phyloP scores from a whole-genome alignment of 2,888 invertebrate species.

The Hypomecis punctinalis region DNA sequence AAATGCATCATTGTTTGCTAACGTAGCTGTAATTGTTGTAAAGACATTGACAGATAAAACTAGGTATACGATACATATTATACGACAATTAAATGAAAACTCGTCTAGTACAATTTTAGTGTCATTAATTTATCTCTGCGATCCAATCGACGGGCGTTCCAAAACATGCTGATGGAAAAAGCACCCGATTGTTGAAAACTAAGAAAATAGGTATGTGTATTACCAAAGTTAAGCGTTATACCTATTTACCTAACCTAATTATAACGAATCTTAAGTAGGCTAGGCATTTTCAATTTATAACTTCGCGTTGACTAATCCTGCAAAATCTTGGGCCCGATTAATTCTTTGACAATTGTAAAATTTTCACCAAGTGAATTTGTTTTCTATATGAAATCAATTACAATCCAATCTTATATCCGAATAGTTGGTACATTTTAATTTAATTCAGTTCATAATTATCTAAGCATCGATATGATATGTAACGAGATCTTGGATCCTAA shows the following conservation, averaged over 20 bases:
- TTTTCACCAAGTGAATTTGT: background rate
- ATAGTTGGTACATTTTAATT: too few species aligned
- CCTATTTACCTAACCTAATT: background rate
- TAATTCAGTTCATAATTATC: background rate
- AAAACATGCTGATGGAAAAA: too few species aligned
- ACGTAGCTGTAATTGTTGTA: too few species aligned
- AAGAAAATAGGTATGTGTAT: background rate
- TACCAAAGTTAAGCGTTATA: background rate
- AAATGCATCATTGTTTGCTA: too few species aligned
- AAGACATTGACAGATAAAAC: too few species aligned
- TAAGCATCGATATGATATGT: constrained; percentile 5
- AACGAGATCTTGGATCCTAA: constrained; percentile 18
- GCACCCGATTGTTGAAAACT: too few species aligned
- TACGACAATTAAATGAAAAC: too few species aligned
- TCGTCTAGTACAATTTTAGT: too few species aligned
- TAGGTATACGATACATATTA: too few species aligned
- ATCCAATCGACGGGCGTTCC: too few species aligned
- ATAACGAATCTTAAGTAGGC: background rate
- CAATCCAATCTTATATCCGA: background rate
- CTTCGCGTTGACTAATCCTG: background rate
- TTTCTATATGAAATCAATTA: background rate
- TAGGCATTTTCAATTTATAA: background rate
- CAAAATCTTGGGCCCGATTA: constrained; percentile 7
- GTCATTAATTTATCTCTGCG: too few species aligned
- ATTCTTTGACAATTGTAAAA: background rate